A percentile compares a stretch with the other conserved stretches of the same genome.
Conservation (phyloP, 1,140 invertebrate genomes). For the Megalopta genalis region DNA sequence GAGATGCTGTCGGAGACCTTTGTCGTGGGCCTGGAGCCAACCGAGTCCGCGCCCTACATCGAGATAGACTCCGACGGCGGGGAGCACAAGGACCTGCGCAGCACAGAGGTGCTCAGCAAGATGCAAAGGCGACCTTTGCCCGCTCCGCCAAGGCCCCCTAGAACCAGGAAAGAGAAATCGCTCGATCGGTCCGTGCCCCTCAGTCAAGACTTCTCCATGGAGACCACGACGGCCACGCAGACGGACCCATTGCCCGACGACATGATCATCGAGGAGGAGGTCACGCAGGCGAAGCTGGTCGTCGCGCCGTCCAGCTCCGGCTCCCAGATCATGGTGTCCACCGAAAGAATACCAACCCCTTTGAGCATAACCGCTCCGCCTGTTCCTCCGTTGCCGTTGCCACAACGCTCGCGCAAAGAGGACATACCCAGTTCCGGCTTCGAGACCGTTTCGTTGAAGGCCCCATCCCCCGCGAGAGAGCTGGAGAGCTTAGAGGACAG, state of each 20-base stretch:
- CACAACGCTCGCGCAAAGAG: slow-evolving; percentile 32
- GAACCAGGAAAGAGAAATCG: slow-evolving; percentile 71
- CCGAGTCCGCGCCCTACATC: slow-evolving; percentile 81
- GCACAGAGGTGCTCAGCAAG: slow-evolving; percentile 86
- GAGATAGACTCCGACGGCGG: slow-evolving; percentile 82
- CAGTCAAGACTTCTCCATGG: slow-evolving; percentile 55
- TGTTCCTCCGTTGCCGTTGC: slow-evolving; percentile 65
- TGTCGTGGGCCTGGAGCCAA: neutral
- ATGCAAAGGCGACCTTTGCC: slow-evolving; percentile 90
- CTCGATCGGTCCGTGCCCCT: slow-evolving; percentile 5
- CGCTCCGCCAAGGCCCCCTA: slow-evolving; percentile 88
- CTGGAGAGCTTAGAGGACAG: slow-evolving; percentile 20
- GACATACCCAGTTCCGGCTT: neutral
- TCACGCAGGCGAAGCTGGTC: slow-evolving; percentile 74
- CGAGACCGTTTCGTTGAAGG: slow-evolving; percentile 48
- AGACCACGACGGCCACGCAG: slow-evolving; percentile 89
- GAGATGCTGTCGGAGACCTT: slow-evolving; percentile 6
- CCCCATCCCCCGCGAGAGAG: slow-evolving; percentile 30
- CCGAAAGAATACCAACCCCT: slow-evolving; percentile 68
- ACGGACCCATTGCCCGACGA: slow-evolving; percentile 90
- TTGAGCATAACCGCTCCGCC: slow-evolving; percentile 51
- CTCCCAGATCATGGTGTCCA: slow-evolving; percentile 76
- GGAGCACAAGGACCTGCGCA: slow-evolving; percentile 83
- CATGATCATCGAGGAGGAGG: slow-evolving; percentile 84
- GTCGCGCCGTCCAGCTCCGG: slow-evolving; percentile 73